These are phyloP conservation scores for Himalopsyche phryganea DNA, from an alignment of 1,140 invertebrate genomes.

Conservation along the genomic window DNA sequence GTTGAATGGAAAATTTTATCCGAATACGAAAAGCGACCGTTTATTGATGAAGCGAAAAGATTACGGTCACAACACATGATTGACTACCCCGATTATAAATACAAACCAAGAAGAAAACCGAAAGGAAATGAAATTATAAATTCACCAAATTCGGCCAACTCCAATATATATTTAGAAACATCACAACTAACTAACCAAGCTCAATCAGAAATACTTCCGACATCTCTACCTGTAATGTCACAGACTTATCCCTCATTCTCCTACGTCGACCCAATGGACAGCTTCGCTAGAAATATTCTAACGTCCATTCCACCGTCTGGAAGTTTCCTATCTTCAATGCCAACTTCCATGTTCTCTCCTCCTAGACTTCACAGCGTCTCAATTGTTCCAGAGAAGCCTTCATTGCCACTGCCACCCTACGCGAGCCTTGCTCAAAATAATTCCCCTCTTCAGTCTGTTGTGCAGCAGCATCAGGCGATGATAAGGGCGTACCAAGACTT, in stretches of 20 bases:
- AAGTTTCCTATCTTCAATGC: constrained; percentile 3
- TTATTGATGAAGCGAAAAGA: constrained; percentile 79
- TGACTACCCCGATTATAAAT: constrained; percentile 72
- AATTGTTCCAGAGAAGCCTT: constrained; percentile 27
- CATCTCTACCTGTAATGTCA: constrained; percentile 42
- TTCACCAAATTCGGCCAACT: constrained; percentile 32
- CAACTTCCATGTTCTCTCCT: constrained; percentile 19
- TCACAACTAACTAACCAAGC: constrained; percentile 33
- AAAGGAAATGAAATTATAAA: constrained; percentile 46
- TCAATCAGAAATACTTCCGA: constrained; percentile 39
- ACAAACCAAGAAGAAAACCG: constrained; percentile 65
- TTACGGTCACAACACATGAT: constrained; percentile 71
- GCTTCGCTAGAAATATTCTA: constrained; percentile 22
- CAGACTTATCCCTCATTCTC: constrained; percentile 34
- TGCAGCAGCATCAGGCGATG: constrained; percentile 53
- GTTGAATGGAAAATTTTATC: constrained; percentile 67
- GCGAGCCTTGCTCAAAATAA: constrained; percentile 40
- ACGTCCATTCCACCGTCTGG: constrained; percentile 13
- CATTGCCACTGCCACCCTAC: constrained; percentile 40
- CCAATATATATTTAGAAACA: constrained; percentile 29
- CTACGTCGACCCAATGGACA: constrained; percentile 23
- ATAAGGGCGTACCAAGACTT: constrained; percentile 51
- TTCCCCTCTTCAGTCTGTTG: constrained; percentile 44
- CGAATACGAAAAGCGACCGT: constrained; percentile 68
- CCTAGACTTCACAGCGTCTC: constrained; percentile 12